Conservation (phyloP, 1,140 invertebrate species). For the Zaprionus camerounensis region DNA sequence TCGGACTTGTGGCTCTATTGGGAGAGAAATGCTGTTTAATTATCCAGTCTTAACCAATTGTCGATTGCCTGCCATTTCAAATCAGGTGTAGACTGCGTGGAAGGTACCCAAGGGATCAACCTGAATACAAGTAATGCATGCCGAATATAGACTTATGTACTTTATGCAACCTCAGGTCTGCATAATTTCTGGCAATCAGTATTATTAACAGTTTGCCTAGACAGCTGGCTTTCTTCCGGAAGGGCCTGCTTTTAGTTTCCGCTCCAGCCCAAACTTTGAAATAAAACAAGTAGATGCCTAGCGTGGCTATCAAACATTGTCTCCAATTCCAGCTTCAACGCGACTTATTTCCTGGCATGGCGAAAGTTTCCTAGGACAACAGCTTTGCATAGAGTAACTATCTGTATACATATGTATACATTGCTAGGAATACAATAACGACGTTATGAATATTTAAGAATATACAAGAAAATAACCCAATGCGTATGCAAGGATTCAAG, state of each 20-base stretch:
- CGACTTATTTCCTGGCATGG: conserved; percentile 53
- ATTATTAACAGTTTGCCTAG: not conserved
- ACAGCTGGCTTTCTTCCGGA: not conserved
- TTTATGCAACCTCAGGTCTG: not conserved
- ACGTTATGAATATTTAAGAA: not conserved
- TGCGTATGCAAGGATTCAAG: not conserved
- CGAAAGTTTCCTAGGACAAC: conserved; percentile 63
- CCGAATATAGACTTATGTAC: not conserved
- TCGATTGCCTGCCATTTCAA: conserved; percentile 35
- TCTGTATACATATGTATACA: not conserved
- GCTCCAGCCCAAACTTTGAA: conserved; percentile 38
- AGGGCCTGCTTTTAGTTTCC: not conserved
- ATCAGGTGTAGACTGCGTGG: not conserved
- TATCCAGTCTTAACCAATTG: conserved; percentile 49
- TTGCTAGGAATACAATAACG: not conserved
- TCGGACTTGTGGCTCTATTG: conserved; percentile 49
- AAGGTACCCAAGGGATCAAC: not conserved
- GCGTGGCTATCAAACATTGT: conserved; percentile 29
- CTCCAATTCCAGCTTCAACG: conserved; percentile 2
- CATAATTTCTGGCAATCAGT: conserved; percentile 4
- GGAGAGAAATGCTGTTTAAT: conserved; percentile 50
- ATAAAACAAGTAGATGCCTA: conserved; percentile 63
- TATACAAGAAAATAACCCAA: not conserved
- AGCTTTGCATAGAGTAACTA: conserved; percentile 47
- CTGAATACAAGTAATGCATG: not conserved